Evolutionary conservation across 2,113 vertebrate species (phyloP).

Genomic region (Otocyon megalotis): DNA sequence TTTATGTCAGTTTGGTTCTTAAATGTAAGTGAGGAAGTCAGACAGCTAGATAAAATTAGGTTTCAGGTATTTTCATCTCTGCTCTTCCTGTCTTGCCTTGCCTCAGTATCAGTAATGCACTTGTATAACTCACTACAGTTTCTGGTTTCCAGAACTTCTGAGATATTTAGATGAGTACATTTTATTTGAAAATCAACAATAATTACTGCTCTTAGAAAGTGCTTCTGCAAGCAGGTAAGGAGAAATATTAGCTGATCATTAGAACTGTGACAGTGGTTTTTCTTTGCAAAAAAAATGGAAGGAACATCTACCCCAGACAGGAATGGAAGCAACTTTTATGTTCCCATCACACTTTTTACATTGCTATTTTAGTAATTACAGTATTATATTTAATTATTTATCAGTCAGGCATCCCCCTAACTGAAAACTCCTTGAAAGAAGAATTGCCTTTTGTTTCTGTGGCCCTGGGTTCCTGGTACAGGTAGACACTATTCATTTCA

Average conservation of each 20-base stretch:
- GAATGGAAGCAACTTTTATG: not conserved
- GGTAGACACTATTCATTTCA: not conserved
- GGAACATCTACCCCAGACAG: not conserved
- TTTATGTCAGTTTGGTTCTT: conserved; percentile 14
- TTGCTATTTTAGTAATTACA: not conserved
- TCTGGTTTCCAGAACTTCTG: conserved; percentile 22
- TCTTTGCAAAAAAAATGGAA: conserved; percentile 42
- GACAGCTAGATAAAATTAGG: conserved; percentile 19
- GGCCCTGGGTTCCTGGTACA: not conserved
- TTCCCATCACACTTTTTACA: not conserved
- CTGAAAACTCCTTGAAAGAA: conserved; percentile 31
- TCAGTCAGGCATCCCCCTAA: not conserved
- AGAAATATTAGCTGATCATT: not conserved
- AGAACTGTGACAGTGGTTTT: not conserved
- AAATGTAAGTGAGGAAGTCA: conserved; percentile 37
- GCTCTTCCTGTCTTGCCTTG: not conserved
- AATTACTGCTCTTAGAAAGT: conserved; percentile 43
- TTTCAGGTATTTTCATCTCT: not conserved
- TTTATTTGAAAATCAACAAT: conserved; percentile 61
- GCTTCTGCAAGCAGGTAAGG: not conserved
- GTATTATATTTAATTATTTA: not conserved
- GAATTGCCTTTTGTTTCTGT: conserved; percentile 15
- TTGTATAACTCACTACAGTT: not conserved
- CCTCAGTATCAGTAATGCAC: not conserved
- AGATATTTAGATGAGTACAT: not conserved